phyloP scores from a whole-genome alignment of 1,140 invertebrate species.

The Danaus melanippus region DNA sequence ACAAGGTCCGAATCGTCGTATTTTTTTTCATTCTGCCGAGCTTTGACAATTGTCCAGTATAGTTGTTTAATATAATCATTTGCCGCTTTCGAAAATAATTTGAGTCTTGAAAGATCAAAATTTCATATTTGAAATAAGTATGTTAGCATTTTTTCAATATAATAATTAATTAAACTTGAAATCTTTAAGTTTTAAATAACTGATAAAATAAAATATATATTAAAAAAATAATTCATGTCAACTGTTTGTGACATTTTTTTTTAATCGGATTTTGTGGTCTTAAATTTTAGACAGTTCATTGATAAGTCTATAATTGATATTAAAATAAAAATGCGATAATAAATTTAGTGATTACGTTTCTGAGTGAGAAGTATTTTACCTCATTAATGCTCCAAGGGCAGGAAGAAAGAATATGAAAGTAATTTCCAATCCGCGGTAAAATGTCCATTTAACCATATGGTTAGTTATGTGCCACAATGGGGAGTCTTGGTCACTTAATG shows the following conservation, averaged over 20 bases:
- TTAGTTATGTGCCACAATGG: conserved; percentile 49
- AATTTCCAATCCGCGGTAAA: conserved; percentile 69
- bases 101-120: conserved; percentile 43
- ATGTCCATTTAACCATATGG: conserved; percentile 71
- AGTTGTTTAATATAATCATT: conserved; percentile 70
- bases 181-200: too few species aligned
- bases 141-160: too few species aligned
- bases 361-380: conserved; percentile 1
- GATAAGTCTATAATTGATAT: too few species aligned
- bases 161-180: too few species aligned
- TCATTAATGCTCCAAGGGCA: conserved; percentile 34
- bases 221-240: background rate
- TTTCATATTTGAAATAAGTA: too few species aligned
- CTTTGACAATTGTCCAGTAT: conserved; percentile 66
- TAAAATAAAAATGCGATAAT: too few species aligned
- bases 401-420: conserved; percentile 63
- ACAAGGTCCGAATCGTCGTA: conserved; percentile 71
- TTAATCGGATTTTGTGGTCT: background rate
- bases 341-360: too few species aligned
- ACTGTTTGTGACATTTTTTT: background rate
- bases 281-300: too few species aligned
- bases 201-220: too few species aligned
- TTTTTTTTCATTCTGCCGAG: conserved; percentile 57
- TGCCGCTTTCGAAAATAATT: conserved; percentile 66
- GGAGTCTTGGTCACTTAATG: conserved; percentile 36